Base-by-base conservation (phyloP, 2,888 invertebrate species). In the Fabriciana adippe region DNA sequence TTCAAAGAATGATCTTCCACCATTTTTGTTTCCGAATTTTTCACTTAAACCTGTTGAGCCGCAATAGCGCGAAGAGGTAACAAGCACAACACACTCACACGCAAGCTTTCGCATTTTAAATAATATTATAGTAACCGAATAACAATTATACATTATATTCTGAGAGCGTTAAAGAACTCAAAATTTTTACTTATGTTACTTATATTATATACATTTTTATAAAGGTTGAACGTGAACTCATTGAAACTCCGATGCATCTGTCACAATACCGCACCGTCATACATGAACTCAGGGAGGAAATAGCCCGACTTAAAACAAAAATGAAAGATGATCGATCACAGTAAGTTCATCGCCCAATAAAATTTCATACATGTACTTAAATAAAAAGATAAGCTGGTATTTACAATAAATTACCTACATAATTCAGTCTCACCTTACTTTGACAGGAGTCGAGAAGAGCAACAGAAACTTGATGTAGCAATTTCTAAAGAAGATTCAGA, bases 191-290 rank as follows among this genome's bases (percentile, higher is more conserved):
- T 41, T 8, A 26, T 5, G 4, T 26, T 26, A 41, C 2, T 51
- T 16, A 31, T 31, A 26, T 50, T 15, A 26, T 35, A 14, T 26
- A 5, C n/a, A 13, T 31, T 15, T 47, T 47, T 62, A 79, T 81
- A 51, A 81, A 95, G 95, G 94, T 95, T 21, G 93, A 94, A 76
- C 88, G 94, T 48, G 95, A 95, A 79, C 89, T 95, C 47, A 87
- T 95, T 41, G 94, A 95, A 78, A 95, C 95, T 8, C 94, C 95
- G 14, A 95, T 96, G 87, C 97, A 97, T 80, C 94, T 97, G n/a
- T 95, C 96, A 0, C 97, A 97, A 82, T 97, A 97, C 81, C 95
- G 96, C 64, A 95, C 95, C 59, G 96, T 97, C 69, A 97, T 97
- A 71, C 94, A 93, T 69, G 97, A 97, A 75, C 88, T 98, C 66